phyloP scores from a whole-genome alignment of 2,888 invertebrate genomes.

The Byasa hedistus region DNA sequence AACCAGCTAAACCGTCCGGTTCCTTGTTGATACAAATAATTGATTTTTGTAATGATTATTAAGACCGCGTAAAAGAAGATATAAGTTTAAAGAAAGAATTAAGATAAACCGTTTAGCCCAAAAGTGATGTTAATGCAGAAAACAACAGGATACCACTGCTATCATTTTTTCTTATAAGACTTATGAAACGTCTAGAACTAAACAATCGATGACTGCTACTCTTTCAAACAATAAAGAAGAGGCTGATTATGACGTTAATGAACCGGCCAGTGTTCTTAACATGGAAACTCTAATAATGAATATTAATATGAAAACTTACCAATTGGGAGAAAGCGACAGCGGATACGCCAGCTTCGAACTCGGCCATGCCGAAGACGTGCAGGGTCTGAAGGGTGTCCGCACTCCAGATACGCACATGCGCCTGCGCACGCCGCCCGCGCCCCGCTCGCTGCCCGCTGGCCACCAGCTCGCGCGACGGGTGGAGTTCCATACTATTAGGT shows the following conservation, averaged over 20 bases:
- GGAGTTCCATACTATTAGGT: conserved; percentile 88
- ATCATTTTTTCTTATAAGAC: not conserved
- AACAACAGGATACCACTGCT: too few species aligned
- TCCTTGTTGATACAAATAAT: not conserved
- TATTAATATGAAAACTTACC: conserved; percentile 67
- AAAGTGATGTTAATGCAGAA: too few species aligned
- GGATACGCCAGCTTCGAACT: conserved; percentile 91
- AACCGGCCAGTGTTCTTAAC: too few species aligned
- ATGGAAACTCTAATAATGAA: too few species aligned
- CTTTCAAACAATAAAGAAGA: too few species aligned
- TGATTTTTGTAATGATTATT: too few species aligned
- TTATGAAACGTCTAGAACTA: not conserved
- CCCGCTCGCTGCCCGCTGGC: conserved; percentile 94
- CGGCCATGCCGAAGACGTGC: conserved; percentile 94
- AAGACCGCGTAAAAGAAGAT: too few species aligned
- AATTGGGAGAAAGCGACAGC: conserved; percentile 94
- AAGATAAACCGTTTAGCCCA: too few species aligned
- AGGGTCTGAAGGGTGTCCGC: conserved; percentile 92
- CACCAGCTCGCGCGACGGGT: conserved; percentile 92
- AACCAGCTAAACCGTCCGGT: not conserved
- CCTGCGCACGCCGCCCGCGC: conserved; percentile 90
- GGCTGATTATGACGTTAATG: too few species aligned
- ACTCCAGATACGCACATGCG: conserved; percentile 95
- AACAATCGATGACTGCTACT: too few species aligned
- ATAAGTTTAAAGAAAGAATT: too few species aligned